Percentiles rank a stretch among this genome's conserved stretches.
Conservation (phyloP, 1,140 invertebrate genomes). For the Campoletis sonorensis region DNA sequence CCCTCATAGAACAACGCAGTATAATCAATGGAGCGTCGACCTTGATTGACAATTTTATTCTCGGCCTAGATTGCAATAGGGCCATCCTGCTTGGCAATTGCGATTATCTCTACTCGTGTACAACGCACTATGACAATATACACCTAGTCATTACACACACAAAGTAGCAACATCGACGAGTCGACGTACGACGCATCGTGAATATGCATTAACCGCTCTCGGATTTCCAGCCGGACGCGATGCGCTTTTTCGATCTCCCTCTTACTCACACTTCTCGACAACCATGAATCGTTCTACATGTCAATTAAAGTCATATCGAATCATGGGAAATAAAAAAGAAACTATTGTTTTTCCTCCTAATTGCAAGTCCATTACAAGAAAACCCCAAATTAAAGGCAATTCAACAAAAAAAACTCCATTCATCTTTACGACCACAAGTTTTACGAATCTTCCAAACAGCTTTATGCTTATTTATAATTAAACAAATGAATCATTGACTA, state of each 20-base stretch:
- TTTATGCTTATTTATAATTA: too few relatives aligned
- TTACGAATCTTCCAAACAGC: too few relatives aligned
- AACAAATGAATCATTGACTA: too few relatives aligned
- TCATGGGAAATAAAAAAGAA: too few relatives aligned
- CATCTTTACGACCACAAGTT: too few relatives aligned
- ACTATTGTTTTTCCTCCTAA: too few relatives aligned
- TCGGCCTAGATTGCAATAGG: conserved; percentile 66
- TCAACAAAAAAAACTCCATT: too few relatives aligned
- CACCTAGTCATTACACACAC: background rate
- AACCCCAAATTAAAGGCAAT: too few relatives aligned
- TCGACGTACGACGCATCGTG: conserved; percentile 19
- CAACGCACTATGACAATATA: background rate
- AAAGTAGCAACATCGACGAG: conserved; percentile 43
- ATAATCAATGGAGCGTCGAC: conserved; percentile 53
- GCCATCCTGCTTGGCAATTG: conserved; percentile 68
- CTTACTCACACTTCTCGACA: too few relatives aligned
- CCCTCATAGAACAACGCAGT: conserved; percentile 19
- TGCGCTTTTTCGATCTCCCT: background rate
- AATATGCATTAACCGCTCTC: conserved; percentile 47
- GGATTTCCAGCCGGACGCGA: conserved; percentile 33
- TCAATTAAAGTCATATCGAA: too few relatives aligned
- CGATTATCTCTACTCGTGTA: conserved; percentile 59
- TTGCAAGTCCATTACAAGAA: too few relatives aligned
- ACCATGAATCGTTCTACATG: too few relatives aligned
- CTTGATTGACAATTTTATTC: conserved; percentile 62